Evolutionary conservation across 92 coral and sea anemone genomes (phyloP), one percentile per base, ranked within the genome.

Genomic region (Palythoa grandis): DNA sequence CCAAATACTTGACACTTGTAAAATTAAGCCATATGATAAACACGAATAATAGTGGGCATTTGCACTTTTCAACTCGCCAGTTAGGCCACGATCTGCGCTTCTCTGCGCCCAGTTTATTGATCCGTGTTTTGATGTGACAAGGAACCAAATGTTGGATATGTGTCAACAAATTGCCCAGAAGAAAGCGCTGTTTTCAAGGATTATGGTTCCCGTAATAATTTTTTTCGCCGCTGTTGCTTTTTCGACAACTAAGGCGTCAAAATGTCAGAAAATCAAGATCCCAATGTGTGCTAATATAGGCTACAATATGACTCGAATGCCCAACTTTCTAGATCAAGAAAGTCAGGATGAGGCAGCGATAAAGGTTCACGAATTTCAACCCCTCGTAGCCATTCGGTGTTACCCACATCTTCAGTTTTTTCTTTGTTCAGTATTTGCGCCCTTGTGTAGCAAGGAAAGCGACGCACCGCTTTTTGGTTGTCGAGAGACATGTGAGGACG

Each of bases 401-500:
- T 93, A 96, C 3, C 93, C 93, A 0, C 90, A 91, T 72, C 78
- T 97, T 56, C 83, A 90, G 23, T 95, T 91, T 61, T 97, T 97
- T 76, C 91, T 97, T 68, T 97, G 99, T 35, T 95, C 98, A 0
- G 93, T 95, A 52, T 97, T 95, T 77, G 95, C 92, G 61, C 99
- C 99, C 2, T 90, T 97, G 97, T 97, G 99, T 43, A 79, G 86
- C 38, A 89, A 84, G 25, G 98, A 87, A 22, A 86, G 93, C 10
- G 89, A 90, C 50, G 89, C 88, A n/a, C 98, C 99, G 70, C 86
- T 97, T 38, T 89, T 90, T 82, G 89, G 98, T 71, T 97, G 99
- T 53, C 86, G 92, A 3, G 93, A 98, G 56, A 93, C 93, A 92
- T 97, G 99, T 73, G 97, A 93, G 58, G 93, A 91, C 24, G 96